Conservation (phyloP, 2,113 vertebrate genomes). For the Chaetura pelagica region DNA sequence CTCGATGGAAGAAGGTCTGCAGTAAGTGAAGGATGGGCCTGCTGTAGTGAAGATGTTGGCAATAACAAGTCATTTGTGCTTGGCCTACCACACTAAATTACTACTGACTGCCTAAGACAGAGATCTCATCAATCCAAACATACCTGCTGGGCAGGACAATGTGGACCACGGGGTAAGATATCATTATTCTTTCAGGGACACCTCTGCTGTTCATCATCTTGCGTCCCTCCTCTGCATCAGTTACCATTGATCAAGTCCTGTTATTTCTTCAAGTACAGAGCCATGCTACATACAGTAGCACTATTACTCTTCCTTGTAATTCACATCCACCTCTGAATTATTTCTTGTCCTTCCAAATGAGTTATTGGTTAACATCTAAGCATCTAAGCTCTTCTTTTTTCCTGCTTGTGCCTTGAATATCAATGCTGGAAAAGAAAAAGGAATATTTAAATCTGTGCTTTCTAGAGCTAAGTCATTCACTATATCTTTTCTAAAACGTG, state of each 20-base stretch:
- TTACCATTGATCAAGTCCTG: slow-evolving; percentile 70
- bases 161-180: slow-evolving; percentile 15
- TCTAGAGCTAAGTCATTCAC: neutral
- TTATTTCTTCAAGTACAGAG: slow-evolving; percentile 66
- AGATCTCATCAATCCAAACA: slow-evolving; percentile 69
- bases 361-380: slow-evolving; percentile 28
- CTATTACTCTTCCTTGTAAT: slow-evolving; percentile 64
- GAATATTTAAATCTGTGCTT: neutral
- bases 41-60: slow-evolving; percentile 76
- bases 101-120: slow-evolving; percentile 31
- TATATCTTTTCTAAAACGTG: neutral
- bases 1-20: slow-evolving; percentile 60
- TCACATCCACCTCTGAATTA: slow-evolving; percentile 65
- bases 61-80: slow-evolving; percentile 45
- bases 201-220: slow-evolving; percentile 61
- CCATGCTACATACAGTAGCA: slow-evolving; percentile 42
- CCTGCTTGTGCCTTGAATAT: slow-evolving; percentile 15
- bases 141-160: slow-evolving; percentile 22
- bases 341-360: slow-evolving; percentile 62
- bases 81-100: slow-evolving; percentile 69
- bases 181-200: slow-evolving; percentile 66
- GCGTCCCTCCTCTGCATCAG: neutral
- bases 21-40: slow-evolving; percentile 64
- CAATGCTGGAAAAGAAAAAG: neutral
- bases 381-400: neutral